Base-by-base conservation (phyloP, 1,140 invertebrate species). In the Bombus consobrinus region DNA sequence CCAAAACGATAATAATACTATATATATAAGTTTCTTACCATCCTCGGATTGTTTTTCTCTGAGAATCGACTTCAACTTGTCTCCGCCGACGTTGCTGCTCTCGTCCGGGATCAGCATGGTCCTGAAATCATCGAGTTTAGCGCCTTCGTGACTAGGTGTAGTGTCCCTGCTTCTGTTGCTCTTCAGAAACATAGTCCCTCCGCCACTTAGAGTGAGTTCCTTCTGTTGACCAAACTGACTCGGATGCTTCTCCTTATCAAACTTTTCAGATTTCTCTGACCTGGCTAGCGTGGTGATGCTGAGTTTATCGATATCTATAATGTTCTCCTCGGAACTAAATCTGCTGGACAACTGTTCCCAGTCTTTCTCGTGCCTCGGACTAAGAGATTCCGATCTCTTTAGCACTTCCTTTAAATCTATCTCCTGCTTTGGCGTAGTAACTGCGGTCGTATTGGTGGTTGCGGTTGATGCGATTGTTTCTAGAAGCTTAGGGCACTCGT, bases 111-210 rank as follows among this genome's bases (percentile, higher is more conserved):
- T 68, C 59, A 76, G 57, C 34, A 92, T 79, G 32, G 86, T 80
- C 47, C 91, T 88, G 73, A 93, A 93, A 59, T 94, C 94, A 1
- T 95, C 93, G 10, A 94, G 66, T 59, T 91, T 94, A 1, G 25
- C 62, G 18, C 91, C 92, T 59, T 95, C 93, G 37, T 93, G 92
- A 74, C 91, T 89, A 8, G 94, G 93, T 1, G 93, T 94, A 34
- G 87, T 93, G 32, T 95, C 95, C 59, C 96, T 95, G 37, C 96
- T 96, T 69, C 96, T 96, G 83, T 96, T 96, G 53, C 97, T 96
- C 92, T 97, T 97, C 28, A 97, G 94, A 88, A 97, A 97, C 95
- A 97, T 97, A 22, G 95, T 96, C 9, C 97, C 97, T 85, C 96
- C 97, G 10, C 97, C 95, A 68, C 91, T 95, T 0, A 95, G 81